A percentile compares a stretch with the other conserved stretches of the same genome.
Evolutionary conservation across 2,797 vertebrate genomes (phyloP).

Genomic region (Moxostoma hubbsi): DNA sequence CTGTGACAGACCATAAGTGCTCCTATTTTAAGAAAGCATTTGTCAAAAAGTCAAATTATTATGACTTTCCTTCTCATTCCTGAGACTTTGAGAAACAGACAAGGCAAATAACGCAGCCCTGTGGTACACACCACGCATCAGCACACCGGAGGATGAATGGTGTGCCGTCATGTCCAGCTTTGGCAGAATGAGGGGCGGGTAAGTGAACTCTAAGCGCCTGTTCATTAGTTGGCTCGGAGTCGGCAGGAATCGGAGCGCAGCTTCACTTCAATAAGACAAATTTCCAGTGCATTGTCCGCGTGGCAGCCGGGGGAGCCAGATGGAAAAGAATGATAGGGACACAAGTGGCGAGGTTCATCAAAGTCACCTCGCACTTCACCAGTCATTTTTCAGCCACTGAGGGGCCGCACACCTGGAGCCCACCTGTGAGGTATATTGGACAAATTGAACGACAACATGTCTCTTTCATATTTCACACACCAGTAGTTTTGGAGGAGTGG

Average conservation of each 20-base stretch:
- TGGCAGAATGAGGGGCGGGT: conserved; percentile 60
- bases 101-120: neutral
- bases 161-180: conserved; percentile 43
- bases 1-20: neutral
- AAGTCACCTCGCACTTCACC: conserved; percentile 89
- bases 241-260: conserved; percentile 82
- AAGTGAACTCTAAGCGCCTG: conserved; percentile 65
- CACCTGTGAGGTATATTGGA: conserved; percentile 92
- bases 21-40: neutral
- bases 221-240: conserved; percentile 59
- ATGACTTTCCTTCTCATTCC: neutral
- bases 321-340: conserved; percentile 98
- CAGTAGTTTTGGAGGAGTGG: conserved; percentile 75
- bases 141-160: conserved; percentile 54
- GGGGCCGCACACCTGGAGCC: conserved; percentile 91
- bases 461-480: conserved; percentile 99
- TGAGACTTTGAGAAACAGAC: neutral
- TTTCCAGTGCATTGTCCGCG: conserved; percentile 80
- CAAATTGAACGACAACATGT: conserved; percentile 93
- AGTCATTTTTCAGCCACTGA: conserved; percentile 98
- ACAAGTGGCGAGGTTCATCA: conserved; percentile 92
- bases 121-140: conserved; percentile 19
- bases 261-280: conserved; percentile 96
- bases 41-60: neutral
- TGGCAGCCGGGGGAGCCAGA: conserved; percentile 89